Percentiles rank a stretch among this genome's conserved stretches.
phyloP scores from a whole-genome alignment of 2,888 invertebrate genomes.

The Athalia circularis region DNA sequence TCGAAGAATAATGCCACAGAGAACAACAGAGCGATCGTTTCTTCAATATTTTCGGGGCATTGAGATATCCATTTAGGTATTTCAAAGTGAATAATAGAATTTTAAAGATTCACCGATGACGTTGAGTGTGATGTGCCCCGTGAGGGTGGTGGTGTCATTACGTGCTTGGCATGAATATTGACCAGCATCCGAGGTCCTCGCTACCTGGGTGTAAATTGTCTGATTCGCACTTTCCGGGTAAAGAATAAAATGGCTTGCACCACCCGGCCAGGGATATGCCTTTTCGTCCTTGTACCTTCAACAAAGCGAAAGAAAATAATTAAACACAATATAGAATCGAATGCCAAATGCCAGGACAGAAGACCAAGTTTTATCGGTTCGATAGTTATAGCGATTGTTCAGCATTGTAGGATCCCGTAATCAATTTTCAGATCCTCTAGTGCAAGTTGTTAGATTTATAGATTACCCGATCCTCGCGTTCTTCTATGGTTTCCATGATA shows the following conservation, averaged over 20 bases:
- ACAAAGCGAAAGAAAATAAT: slow-evolving; percentile 53
- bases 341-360: neutral
- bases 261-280: slow-evolving; percentile 85
- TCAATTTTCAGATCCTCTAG: too few relatives aligned
- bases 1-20: too few relatives aligned
- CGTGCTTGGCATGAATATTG: slow-evolving; percentile 84
- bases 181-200: slow-evolving; percentile 81
- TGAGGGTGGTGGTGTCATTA: slow-evolving; percentile 82
- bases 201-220: slow-evolving; percentile 83
- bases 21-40: too few relatives aligned
- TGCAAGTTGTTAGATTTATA: too few relatives aligned
- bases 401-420: neutral
- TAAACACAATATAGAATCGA: neutral
- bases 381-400: neutral
- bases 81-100: neutral
- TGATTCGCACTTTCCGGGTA: slow-evolving; percentile 88
- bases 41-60: neutral
- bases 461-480: too few relatives aligned
- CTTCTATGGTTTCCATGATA: too few relatives aligned
- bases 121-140: slow-evolving; percentile 80
- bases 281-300: slow-evolving; percentile 86
- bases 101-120: slow-evolving; percentile 77
- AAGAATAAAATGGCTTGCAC: slow-evolving; percentile 83
- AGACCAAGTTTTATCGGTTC: neutral
- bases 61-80: neutral